Conservation (phyloP, 2,113 vertebrate genomes). For the Strigops habroptila region DNA sequence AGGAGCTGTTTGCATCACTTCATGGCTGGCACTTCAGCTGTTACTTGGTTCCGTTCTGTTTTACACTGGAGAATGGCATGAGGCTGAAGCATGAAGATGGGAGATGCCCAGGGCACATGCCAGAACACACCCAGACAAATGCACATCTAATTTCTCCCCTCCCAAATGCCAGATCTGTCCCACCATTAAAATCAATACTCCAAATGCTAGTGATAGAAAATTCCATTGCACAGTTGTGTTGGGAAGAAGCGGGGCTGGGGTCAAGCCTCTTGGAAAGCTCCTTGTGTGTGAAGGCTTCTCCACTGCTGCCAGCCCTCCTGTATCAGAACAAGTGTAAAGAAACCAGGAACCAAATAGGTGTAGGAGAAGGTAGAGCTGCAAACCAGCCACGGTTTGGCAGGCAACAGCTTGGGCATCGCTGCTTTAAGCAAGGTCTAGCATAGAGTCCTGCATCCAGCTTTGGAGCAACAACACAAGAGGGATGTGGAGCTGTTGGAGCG, state of each 20-base stretch:
- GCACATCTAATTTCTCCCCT: not conserved
- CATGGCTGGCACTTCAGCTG: not conserved
- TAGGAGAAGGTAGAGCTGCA: not conserved
- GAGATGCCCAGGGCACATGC: not conserved
- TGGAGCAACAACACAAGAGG: not conserved
- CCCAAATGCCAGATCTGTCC: not conserved
- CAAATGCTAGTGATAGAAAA: not conserved
- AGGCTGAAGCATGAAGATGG: not conserved
- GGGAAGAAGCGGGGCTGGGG: not conserved
- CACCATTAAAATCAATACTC: not conserved
- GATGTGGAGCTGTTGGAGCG: not conserved
- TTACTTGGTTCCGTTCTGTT: not conserved
- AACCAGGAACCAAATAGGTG: not conserved
- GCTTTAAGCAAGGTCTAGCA: not conserved
- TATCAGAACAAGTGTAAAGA: not conserved
- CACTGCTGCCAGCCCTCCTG: not conserved
- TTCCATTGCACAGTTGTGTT: not conserved
- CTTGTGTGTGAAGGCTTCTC: not conserved
- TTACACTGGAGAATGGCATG: not conserved
- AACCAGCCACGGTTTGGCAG: not conserved
- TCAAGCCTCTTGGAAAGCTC: not conserved
- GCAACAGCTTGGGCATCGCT: not conserved
- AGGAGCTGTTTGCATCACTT: not conserved
- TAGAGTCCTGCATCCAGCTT: not conserved
- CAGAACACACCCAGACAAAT: not conserved